Evolutionary conservation across 2,797 vertebrate species (phyloP), one percentile per base, ranked within the genome.

Genomic region (Melanotaenia nigrans): DNA sequence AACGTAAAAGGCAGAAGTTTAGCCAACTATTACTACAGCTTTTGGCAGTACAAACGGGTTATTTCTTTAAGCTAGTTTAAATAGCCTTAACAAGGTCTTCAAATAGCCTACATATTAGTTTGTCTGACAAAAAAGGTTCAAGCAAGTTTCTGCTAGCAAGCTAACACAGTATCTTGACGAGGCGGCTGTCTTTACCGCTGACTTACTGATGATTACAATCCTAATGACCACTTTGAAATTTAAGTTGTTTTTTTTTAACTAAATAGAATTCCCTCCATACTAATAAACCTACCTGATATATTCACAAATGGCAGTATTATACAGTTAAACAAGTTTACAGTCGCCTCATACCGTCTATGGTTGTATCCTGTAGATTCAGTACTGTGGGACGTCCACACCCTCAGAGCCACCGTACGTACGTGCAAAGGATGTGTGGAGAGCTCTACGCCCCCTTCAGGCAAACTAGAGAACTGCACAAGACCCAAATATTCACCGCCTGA

Each of bases 331-430:
- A 54, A 85, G 67, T 81, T 85, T 35, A 24, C 65, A 47, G 70
- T 59, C 47, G 65, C 20, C 71, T 14, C 59, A 1, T n/a, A 40
- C 24, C 54, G 32, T 49, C 8, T 47, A 2, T 53, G 25, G 49
- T 72, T 33, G 53, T 56, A 65, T 85, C 20, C 54, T 5, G 40
- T 25, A 61, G 65, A 82, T 24, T 81, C 71, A 85, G 65, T 20
- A 63, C 58, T 1, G 73, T 30, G 20, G 51, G 51, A 69, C 61
- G 89, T 93, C 93, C 93, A 93, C 94, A 92, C 92, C 94, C 93
- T 94, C 90, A 20, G 22, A 18, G 45, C 71, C 72, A 67, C 71
- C 79, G 59, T 54, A 59, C 68, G 62, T 79, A 71, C 68, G 80
- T 82, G 65, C 33, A 53, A 12, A 60, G 72, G 66, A 8, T 0